Percentiles rank a stretch among this genome's conserved stretches.
These are phyloP conservation scores for Meles meles DNA, from an alignment of 2,113 vertebrate genomes.

Conservation along the genomic window DNA sequence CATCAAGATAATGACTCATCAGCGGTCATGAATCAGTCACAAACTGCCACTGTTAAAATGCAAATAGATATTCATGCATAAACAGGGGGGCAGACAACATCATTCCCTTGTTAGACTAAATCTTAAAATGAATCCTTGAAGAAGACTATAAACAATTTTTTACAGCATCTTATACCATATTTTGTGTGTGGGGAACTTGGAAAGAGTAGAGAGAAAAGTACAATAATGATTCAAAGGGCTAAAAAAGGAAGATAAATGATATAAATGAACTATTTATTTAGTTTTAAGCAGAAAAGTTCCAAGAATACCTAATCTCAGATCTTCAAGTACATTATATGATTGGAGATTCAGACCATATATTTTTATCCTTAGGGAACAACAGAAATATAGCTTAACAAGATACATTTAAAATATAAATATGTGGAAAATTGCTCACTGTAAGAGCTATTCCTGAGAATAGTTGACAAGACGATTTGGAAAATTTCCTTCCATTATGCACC, in stretches of 20 bases:
- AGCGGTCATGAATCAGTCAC: not conserved
- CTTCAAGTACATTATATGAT: not conserved
- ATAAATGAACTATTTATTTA: not conserved
- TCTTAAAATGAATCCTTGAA: not conserved
- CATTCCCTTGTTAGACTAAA: not conserved
- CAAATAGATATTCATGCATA: not conserved
- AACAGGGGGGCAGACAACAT: not conserved
- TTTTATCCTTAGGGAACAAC: not conserved
- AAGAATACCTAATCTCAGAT: not conserved
- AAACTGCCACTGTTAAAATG: conserved; percentile 8
- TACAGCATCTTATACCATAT: not conserved
- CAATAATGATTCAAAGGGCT: not conserved
- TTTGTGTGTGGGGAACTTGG: not conserved
- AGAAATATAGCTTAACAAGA: not conserved
- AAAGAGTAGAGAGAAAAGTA: conserved; percentile 28
- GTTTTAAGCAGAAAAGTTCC: conserved; percentile 26
- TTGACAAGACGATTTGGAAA: not conserved
- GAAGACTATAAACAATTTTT: conserved; percentile 31
- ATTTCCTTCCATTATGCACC: not conserved
- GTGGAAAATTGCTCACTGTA: not conserved
- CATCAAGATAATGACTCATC: conserved; percentile 33
- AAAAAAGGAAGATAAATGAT: not conserved
- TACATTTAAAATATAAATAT: not conserved
- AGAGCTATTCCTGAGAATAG: not conserved
- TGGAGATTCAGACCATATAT: not conserved